Percentiles rank a stretch among this genome's conserved stretches.
Evolutionary conservation across 2,888 invertebrate species (phyloP).

Genomic region (Phymatocera aterrima): DNA sequence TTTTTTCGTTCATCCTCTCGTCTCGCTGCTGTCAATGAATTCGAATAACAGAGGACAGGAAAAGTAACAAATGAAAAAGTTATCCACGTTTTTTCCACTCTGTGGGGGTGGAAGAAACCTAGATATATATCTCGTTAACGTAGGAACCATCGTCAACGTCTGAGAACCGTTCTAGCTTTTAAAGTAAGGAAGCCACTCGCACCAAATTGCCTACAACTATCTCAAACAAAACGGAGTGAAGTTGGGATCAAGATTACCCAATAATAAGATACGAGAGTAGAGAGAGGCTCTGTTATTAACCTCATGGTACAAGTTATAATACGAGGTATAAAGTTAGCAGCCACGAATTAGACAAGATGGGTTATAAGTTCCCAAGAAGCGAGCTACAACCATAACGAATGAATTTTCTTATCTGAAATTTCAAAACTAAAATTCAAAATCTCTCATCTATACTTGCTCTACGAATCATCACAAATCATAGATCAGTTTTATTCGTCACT

Average conservation of each 20-base stretch:
- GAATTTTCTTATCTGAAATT: too few species aligned
- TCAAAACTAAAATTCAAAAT: too few species aligned
- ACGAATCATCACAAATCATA: too few species aligned
- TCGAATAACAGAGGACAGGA: too few species aligned
- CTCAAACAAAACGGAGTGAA: slow-evolving; percentile 26
- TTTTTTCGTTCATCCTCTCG: too few species aligned
- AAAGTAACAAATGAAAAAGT: too few species aligned
- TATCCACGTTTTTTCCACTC: too few species aligned
- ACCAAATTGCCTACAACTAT: slow-evolving; percentile 8
- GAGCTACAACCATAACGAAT: not conserved
- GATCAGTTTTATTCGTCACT: too few species aligned
- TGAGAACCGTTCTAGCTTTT: not conserved
- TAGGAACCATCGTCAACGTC: slow-evolving; percentile 10
- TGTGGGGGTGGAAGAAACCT: not conserved
- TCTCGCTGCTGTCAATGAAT: too few species aligned
- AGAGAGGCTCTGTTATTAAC: slow-evolving; percentile 38
- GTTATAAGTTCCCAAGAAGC: not conserved
- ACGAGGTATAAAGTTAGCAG: too few species aligned
- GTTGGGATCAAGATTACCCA: slow-evolving; percentile 34
- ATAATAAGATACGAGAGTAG: slow-evolving; percentile 8
- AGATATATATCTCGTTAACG: not conserved
- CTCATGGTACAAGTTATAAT: slow-evolving; percentile 3
- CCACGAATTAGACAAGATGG: slow-evolving; percentile 31
- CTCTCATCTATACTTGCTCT: too few species aligned
- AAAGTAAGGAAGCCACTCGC: not conserved